phyloP scores from a whole-genome alignment of 2,797 vertebrate species.

The Coranthus polyacanthus region DNA sequence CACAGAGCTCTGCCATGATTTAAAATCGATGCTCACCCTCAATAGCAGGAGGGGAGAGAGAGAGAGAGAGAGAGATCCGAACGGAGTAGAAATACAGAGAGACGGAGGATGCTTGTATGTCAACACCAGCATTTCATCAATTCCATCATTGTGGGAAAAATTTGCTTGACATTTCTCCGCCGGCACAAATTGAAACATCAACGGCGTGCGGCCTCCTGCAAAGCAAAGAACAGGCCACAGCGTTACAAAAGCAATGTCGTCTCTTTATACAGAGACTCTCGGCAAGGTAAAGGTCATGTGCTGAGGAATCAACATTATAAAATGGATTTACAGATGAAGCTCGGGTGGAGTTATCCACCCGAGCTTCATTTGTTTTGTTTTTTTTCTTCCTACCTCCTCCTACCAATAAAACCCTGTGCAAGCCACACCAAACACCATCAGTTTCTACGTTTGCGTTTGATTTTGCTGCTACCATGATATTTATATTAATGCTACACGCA shows the following conservation, averaged over 20 bases:
- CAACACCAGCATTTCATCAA: slow-evolving; percentile 35
- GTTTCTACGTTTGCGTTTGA: not conserved
- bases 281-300: slow-evolving; percentile 69
- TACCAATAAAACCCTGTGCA: slow-evolving; percentile 1
- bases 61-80: not conserved
- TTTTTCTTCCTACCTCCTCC: not conserved
- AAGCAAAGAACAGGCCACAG: slow-evolving; percentile 25
- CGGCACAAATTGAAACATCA: slow-evolving; percentile 62
- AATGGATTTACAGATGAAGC: slow-evolving; percentile 57
- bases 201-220: slow-evolving; percentile 22
- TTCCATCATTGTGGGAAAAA: slow-evolving; percentile 50
- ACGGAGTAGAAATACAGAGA: not conserved
- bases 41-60: not conserved
- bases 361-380: too few species aligned
- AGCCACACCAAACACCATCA: slow-evolving; percentile 21
- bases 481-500: slow-evolving; percentile 8
- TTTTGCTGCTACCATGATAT: slow-evolving; percentile 8
- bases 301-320: slow-evolving; percentile 57
- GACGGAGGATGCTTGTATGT: slow-evolving; percentile 11
- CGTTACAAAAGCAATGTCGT: slow-evolving; percentile 34
- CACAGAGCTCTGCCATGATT: slow-evolving; percentile 12
- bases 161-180: slow-evolving; percentile 61
- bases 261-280: slow-evolving; percentile 60
- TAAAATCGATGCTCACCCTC: slow-evolving; percentile 8
- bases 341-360: slow-evolving; percentile 13